These are phyloP conservation scores for Sclerurus mexicanus DNA, from an alignment of 2,113 vertebrate genomes.

Conservation along the genomic window DNA sequence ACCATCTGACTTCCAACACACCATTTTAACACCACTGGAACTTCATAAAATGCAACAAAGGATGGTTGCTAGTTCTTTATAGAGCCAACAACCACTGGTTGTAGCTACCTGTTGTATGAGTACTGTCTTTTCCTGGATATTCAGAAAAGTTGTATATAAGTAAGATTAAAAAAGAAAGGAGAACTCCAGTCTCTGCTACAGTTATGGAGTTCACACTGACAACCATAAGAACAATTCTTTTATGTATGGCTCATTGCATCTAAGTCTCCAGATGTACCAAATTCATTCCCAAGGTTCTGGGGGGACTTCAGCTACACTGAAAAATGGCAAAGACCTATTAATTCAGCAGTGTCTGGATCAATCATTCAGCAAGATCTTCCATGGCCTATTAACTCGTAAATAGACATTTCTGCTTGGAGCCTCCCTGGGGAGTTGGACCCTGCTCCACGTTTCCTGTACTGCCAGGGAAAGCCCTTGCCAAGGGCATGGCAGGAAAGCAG, in stretches of 20 bases:
- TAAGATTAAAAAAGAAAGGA: neutral
- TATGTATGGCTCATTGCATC: neutral
- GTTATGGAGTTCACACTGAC: neutral
- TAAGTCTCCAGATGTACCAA: neutral
- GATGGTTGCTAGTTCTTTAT: rapidly evolving
- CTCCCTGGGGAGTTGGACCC: neutral
- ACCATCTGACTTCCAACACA: neutral
- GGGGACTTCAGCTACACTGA: neutral
- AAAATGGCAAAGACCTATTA: neutral
- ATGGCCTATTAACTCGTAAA: neutral
- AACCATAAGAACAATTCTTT: neutral
- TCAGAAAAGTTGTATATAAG: neutral
- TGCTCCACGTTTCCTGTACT: neutral
- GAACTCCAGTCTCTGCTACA: neutral
- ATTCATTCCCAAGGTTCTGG: neutral
- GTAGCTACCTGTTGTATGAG: neutral
- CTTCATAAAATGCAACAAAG: neutral
- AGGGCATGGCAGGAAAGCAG: neutral
- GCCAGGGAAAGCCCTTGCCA: neutral
- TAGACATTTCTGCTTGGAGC: neutral
- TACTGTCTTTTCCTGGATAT: neutral
- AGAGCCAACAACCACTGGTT: neutral
- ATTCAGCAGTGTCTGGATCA: neutral
- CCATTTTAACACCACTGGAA: neutral
- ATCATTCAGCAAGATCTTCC: neutral